phyloP scores from a whole-genome alignment of 2,888 invertebrate genomes.

The Ferrisia virgata region DNA sequence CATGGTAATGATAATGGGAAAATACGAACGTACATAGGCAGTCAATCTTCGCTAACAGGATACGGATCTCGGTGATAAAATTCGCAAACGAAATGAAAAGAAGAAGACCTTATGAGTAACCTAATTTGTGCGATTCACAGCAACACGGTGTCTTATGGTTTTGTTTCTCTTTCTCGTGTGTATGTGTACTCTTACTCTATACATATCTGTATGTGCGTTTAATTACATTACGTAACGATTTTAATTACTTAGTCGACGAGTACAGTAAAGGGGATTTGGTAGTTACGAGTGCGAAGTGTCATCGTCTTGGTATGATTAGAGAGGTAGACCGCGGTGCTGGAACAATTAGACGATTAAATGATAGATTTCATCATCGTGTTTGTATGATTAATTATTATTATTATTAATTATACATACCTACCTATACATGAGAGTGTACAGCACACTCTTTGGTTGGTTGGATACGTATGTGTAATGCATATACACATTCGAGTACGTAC shows the following conservation, averaged over 20 bases:
- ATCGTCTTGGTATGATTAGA: not conserved
- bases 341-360: slow-evolving; percentile 7
- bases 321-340: not conserved
- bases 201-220: not conserved
- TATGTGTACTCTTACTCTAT: not conserved
- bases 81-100: not conserved
- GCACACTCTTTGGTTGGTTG: too few species aligned
- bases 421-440: too few species aligned
- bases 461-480: too few species aligned
- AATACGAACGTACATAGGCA: not conserved
- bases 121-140: not conserved
- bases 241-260: not conserved
- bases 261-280: not conserved
- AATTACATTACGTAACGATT: slow-evolving; percentile 7
- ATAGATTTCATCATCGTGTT: not conserved
- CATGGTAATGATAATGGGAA: not conserved
- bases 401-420: not conserved
- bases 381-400: not conserved
- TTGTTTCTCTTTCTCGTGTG: too few species aligned
- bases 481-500: too few species aligned
- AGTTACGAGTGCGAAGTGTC: not conserved
- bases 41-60: not conserved
- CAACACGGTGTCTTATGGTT: not conserved
- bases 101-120: slow-evolving; percentile 1
- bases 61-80: slow-evolving; percentile 3